Evolutionary conservation across 1,140 invertebrate species (phyloP), one percentile per base, ranked within the genome.

Genomic region (Caenorhabditis remanei): DNA sequence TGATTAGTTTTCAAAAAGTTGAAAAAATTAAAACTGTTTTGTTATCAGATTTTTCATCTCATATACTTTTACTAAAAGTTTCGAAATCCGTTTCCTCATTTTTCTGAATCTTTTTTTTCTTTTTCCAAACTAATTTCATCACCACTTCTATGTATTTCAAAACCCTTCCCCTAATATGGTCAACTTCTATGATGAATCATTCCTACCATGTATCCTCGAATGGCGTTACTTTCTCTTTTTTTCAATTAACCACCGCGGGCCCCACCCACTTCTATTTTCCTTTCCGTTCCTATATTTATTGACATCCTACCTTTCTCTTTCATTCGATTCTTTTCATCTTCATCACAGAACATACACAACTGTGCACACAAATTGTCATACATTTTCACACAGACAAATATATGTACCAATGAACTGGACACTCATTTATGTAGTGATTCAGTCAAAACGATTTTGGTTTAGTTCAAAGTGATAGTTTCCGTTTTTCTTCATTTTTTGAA

Each of bases 361-460:
- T 79, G 71, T 79, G 71, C 71, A 50, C 71, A 79, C 71, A 79
- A 79, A 50, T 79, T 19, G 46, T 53, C 46, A 50, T 79, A 50
- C 46, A 71, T 79, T 79, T 79, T 32, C 61, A 63, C 46, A 43
- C 46, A 79, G 40, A 50, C n/a, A 19, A 13, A 79, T 43, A 67
- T 41, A 79, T 79, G 46, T 24, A 79, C 65, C 21, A 21, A 19
- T n/a, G 16, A 21, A 58, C 50, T 19, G 21, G 19, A 19, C 21
- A 58, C 21, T 14, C n/a, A 53, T 53, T 11, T 16, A 14, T 14
- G 50, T 53, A 14, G 11, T 11, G 5, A 53, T 14, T 53, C 13
- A 32, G 32, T n/a, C n/a, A n/a, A n/a, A n/a, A n/a, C n/a, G n/a
- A n/a, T n/a, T n/a, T n/a, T n/a, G n/a, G n/a, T 32, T 32, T 2